Base-by-base conservation (phyloP, 1,140 invertebrate genomes). In the Megalonaias nervosa region DNA sequence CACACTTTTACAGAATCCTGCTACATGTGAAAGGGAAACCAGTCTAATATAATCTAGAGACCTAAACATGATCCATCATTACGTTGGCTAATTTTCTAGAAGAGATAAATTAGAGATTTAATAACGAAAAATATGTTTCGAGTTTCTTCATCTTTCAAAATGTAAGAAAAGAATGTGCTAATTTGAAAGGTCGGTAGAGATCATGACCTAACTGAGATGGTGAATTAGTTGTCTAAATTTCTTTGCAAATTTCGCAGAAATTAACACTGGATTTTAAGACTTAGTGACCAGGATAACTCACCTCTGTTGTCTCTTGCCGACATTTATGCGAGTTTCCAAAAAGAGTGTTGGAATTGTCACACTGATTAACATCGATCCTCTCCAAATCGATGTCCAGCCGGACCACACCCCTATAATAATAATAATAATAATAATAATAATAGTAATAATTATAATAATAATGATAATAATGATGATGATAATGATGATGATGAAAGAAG, bases 381-480 rank as follows among this genome's bases (percentile, higher is more conserved):
- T 83, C 76, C 17, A 92, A 76, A 76, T 91, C 86, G 67, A 92
- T 87, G 71, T 91, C 91, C 16, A 92, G 79, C 48, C 89, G 82
- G 0, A 92, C 89, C 17, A 91, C 90, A 48, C 91, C 92, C 69
- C 91, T 92, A 87, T 26, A 93, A 94, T 88, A 94, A 93, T 67
- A 96, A 95, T 89, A 97, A 15, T 38, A 72, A 38, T 14, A 80
- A 73, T 48, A 48, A 48, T 48, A 38, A 38, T 38, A 38, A 38
- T 38, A 38, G 6, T 38, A 38, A 38, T 38, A 38, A 26, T 26
- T 1, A 26, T 26, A 26, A 26, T 26, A 26, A 26, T 26, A 26
- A 26, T 26, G 2, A 26, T 26, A 26, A 26, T 26, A 26, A 26
- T 26, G 2, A 26, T 26, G 2, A 26, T 26, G 2, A 26, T 26